Evolutionary conservation across 2,797 vertebrate species (phyloP), one percentile per base, ranked within the genome.

Genomic region (Sebastes umbrosus): DNA sequence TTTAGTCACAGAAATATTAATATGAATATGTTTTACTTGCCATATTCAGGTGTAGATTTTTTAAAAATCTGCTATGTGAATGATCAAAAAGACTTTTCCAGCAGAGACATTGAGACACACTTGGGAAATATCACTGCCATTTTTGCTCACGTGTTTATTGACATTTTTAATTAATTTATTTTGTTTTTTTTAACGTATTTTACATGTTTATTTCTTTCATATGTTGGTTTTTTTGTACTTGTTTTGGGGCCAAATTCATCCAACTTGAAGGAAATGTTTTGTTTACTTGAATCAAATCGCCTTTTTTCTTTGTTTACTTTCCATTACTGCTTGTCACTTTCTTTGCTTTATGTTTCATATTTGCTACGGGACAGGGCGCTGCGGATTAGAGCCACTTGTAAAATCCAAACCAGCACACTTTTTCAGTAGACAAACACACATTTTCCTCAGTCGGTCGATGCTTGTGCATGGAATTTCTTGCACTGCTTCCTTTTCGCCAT

Each of bases 1-100:
- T 96, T 78, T 95, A 94, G 87, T 84, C 87, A 76, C 81, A 73
- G 75, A 88, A 84, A 83, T 82, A 84, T 88, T 39, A 67, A 87
- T 87, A 84, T 73, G 65, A 43, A 83, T 79, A 69, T 75, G 85
- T 91, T 91, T 86, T 88, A 88, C 55, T 78, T 14, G 73, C 83
- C 88, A 85, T 80, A 78, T 91, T 91, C 83, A 91, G 87, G 83
- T 90, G 76, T 81, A 59, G 75, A 82, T 89, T 87, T 86, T 86
- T 89, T 89, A 39, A 90, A 87, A 90, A 87, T 77, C 22, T 32
- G 75, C 69, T 29, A 29, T 62, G 74, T 83, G 75, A 93, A 83
- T 29, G 58, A 63, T 77, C 76, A 79, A 74, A 54, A 65, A 67
- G 32, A 31, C 72, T 46, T 80, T 77, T 77, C 50, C 70, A 84